Percentiles rank a stretch among this genome's conserved stretches.
phyloP scores from a whole-genome alignment of 2,888 invertebrate genomes.

The Agrilus mali region DNA sequence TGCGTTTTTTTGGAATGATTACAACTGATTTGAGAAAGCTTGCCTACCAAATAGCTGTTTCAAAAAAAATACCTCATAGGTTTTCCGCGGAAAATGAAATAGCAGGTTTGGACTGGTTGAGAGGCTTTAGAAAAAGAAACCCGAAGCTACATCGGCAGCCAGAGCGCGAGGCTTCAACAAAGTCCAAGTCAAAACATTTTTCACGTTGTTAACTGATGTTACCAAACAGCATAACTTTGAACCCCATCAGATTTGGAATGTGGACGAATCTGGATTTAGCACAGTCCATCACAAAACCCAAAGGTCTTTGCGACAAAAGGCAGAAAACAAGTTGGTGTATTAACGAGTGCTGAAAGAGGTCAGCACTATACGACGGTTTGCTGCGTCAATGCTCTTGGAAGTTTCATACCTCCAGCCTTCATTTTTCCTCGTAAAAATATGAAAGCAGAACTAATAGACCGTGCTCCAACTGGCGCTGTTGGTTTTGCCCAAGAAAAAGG shows the following conservation, averaged over 20 bases:
- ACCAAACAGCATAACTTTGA: not conserved
- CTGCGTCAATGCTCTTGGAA: too few species aligned
- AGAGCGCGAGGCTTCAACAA: conserved; percentile 3
- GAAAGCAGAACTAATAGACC: conserved; percentile 4
- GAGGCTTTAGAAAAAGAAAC: conserved; percentile 1
- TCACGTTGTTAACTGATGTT: not conserved
- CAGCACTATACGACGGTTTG: too few species aligned
- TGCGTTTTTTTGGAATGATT: too few species aligned
- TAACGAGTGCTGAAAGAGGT: too few species aligned
- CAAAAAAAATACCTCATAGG: conserved; percentile 1
- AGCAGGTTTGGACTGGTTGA: not conserved
- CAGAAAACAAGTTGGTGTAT: too few species aligned
- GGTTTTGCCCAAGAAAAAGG: conserved; percentile 4
- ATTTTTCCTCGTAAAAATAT: conserved; percentile 5
- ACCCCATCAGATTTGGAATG: not conserved
- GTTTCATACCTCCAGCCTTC: conserved; percentile 1
- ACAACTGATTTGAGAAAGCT: not conserved
- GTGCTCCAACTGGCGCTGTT: conserved; percentile 1
- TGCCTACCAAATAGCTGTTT: not conserved
- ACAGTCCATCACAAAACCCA: too few species aligned
- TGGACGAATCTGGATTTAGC: too few species aligned
- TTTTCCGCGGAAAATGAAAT: not conserved
- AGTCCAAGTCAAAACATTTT: conserved; percentile 2
- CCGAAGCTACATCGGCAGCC: conserved; percentile 3
- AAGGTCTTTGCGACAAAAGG: too few species aligned